Percentiles rank a stretch among this genome's conserved stretches.
These are phyloP conservation scores for Hydractinia echinata DNA, from an alignment of 30 jellyfish, hydroid and myxozoan genomes.

Conservation along the genomic window DNA sequence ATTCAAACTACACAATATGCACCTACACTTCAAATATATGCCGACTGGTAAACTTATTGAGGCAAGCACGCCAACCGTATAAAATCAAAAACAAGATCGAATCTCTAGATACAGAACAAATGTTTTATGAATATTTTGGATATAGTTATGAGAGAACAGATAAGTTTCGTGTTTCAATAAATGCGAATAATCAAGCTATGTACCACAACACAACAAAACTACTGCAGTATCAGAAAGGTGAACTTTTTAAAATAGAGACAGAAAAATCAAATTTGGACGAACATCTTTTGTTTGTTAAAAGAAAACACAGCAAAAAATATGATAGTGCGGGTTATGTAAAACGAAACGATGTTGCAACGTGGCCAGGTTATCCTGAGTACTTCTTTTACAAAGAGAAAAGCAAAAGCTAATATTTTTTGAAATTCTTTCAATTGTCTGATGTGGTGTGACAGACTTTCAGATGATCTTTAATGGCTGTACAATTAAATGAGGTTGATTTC, in stretches of 20 bases:
- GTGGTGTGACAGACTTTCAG: no score
- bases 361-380: conserved; percentile 5
- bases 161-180: no score
- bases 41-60: conserved; percentile 4
- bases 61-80: background rate
- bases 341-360: background rate
- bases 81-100: background rate
- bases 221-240: background rate
- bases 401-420: no score
- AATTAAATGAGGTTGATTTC: no score
- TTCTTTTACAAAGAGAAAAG: background rate
- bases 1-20: conserved; percentile 4
- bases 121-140: no score
- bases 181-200: no score
- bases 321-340: background rate
- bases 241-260: background rate
- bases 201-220: no score
- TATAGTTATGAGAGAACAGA: no score
- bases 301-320: background rate
- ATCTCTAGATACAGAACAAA: no score
- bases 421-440: no score
- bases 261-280: background rate
- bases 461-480: no score
- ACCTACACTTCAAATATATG: conserved; percentile 1
- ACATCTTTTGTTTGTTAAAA: no score